phyloP scores from a whole-genome alignment of 2,113 vertebrate genomes.

The Dipodomys spectabilis region DNA sequence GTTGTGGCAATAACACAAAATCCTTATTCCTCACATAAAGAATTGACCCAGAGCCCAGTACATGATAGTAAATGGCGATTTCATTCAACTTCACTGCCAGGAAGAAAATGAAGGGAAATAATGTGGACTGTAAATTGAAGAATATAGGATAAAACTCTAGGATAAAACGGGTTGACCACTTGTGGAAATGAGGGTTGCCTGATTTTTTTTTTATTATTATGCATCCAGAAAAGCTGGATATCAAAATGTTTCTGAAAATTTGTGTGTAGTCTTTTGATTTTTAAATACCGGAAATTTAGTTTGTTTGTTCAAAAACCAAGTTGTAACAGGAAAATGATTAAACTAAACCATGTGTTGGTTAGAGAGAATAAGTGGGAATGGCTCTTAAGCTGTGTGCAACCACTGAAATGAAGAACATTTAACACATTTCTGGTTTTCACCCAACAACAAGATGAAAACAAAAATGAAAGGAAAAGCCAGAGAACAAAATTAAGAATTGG shows the following conservation, averaged over 20 bases:
- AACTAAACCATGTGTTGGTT: not conserved
- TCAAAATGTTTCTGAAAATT: not conserved
- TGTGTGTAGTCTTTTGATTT: not conserved
- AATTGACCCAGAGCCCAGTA: not conserved
- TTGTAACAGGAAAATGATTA: not conserved
- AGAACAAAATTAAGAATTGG: not conserved
- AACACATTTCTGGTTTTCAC: not conserved
- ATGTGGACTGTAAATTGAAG: not conserved
- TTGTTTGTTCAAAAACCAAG: not conserved
- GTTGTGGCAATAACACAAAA: not conserved
- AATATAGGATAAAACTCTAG: not conserved
- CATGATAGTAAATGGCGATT: not conserved
- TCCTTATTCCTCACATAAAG: not conserved
- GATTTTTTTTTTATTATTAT: not conserved
- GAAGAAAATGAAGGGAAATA: not conserved
- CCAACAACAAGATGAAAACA: not conserved
- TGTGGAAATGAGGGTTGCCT: not conserved
- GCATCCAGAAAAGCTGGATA: not conserved
- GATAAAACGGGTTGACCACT: not conserved
- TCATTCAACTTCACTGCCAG: not conserved
- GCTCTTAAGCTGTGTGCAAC: not conserved
- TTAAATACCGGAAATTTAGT: not conserved
- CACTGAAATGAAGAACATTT: not conserved
- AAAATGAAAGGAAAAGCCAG: not conserved
- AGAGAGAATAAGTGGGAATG: not conserved